Evolutionary conservation across 2,888 invertebrate genomes (phyloP), one percentile per base, ranked within the genome.

Genomic region (Drepana falcataria): DNA sequence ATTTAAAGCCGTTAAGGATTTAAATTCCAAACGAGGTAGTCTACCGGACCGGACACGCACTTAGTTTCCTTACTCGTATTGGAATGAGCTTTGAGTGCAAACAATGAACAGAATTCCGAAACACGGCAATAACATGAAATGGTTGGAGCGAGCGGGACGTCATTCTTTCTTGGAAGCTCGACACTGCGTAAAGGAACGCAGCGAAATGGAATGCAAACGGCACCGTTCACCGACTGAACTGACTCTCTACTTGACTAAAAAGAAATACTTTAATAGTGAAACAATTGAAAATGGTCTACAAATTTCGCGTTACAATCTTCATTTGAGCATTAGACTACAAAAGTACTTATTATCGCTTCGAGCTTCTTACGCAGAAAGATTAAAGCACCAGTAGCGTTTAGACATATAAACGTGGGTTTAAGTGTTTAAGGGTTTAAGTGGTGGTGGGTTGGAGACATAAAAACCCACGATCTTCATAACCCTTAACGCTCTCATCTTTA

Each of bases 101-200:
- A 86, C 87, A 87, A 87, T 86, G 86, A 83, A 78, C 80, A 86
- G 79, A 83, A 87, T 87, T 87, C 81, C 84, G 74, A 87, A 87
- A 87, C 85, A 83, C 75, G 77, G 83, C 81, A 83, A 81, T 83
- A 85, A 82, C 79, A 74, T 76, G 71, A 75, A 76, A 77, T 81
- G 83, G 78, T 81, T 76, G 77, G 88, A 86, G 88, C 78, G 87
- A 87, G 87, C 76, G 80, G 81, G 87, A 87, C 86, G 77, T 81
- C 83, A 77, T 63, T 78, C 73, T 83, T 89, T 89, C 89, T 86
- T 77, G 79, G 88, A 90, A 89, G 71, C 76, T 73, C 81, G 79
- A 80, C 81, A 74, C 80, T 83, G 82, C 77, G 85, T 81, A 80
- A 82, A 85, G 85, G 83, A 81, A 83, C 82, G 80, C 82, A 76